These are phyloP conservation scores for Marmota flaviventris DNA, from an alignment of 2,113 vertebrate genomes.

Conservation along the genomic window DNA sequence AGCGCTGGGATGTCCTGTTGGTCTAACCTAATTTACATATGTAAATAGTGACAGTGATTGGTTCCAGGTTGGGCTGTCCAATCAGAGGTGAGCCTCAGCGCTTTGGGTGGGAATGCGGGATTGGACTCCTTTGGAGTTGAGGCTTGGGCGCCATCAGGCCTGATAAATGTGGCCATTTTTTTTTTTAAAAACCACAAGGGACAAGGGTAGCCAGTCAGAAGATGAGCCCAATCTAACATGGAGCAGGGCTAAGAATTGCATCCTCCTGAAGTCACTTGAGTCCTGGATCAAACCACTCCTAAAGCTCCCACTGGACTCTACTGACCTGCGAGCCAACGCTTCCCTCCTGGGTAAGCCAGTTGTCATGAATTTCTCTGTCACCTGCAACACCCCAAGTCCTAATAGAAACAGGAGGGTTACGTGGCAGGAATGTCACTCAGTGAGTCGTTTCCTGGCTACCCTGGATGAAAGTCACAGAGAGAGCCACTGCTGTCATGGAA, in stretches of 20 bases:
- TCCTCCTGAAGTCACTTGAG: background rate
- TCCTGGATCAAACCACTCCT: slow-evolving; percentile 3
- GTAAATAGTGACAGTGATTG: background rate
- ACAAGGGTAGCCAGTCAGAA: background rate
- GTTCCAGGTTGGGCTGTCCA: background rate
- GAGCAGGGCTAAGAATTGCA: background rate
- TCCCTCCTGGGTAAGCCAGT: background rate
- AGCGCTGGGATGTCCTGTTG: background rate
- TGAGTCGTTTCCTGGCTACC: background rate
- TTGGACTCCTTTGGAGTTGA: background rate
- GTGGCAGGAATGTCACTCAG: background rate
- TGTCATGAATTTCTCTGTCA: background rate
- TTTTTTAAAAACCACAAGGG: background rate
- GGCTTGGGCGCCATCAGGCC: background rate
- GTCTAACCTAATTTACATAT: background rate
- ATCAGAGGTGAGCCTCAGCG: no score
- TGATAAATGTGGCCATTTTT: background rate
- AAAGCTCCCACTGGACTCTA: background rate
- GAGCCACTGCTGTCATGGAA: background rate
- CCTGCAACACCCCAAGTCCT: background rate
- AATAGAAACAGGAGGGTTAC: background rate
- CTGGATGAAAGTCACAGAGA: background rate
- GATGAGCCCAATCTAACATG: background rate
- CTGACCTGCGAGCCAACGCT: background rate
- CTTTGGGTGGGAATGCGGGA: background rate